Conservation (phyloP, 1,140 invertebrate genomes). For the Zaprionus inermis region DNA sequence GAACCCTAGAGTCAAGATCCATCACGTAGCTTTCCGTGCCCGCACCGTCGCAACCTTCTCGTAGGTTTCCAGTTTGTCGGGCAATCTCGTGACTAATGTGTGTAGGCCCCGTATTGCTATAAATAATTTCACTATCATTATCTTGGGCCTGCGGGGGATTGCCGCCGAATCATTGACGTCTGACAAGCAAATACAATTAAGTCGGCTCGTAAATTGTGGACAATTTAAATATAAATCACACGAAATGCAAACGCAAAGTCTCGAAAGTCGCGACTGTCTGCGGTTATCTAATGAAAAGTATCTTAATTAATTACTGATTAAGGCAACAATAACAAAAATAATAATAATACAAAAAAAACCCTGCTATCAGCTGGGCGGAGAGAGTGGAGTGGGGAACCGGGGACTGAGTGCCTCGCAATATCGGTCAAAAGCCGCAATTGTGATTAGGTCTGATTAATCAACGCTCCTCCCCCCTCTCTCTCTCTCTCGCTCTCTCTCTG, state of each 20-base stretch:
- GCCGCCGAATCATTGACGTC: constrained; percentile 54
- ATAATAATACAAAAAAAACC: constrained; percentile 37
- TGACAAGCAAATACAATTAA: constrained; percentile 79
- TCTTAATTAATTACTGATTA: constrained; percentile 82
- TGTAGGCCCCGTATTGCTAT: constrained; percentile 46
- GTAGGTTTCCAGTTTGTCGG: constrained; percentile 1
- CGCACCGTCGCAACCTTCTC: not conserved
- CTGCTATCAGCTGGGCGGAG: constrained; percentile 38
- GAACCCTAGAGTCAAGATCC: constrained; percentile 22
- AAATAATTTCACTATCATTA: constrained; percentile 49
- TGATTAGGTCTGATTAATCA: constrained; percentile 76
- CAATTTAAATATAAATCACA: constrained; percentile 49
- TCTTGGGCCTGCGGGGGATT: constrained; percentile 30
- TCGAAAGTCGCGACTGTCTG: constrained; percentile 44
- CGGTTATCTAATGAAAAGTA: constrained; percentile 73
- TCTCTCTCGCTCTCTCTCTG: not conserved
- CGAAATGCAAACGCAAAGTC: constrained; percentile 27
- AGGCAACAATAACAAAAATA: constrained; percentile 26
- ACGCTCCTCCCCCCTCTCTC: constrained; percentile 12
- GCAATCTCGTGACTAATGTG: constrained; percentile 43
- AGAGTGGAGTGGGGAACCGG: not conserved
- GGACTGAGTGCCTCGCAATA: constrained; percentile 60
- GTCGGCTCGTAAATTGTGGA: constrained; percentile 69
- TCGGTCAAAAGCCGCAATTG: constrained; percentile 81
- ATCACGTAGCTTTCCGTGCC: constrained; percentile 19